Base-by-base conservation (phyloP, 1,140 invertebrate genomes). In the Uloborus diversus region DNA sequence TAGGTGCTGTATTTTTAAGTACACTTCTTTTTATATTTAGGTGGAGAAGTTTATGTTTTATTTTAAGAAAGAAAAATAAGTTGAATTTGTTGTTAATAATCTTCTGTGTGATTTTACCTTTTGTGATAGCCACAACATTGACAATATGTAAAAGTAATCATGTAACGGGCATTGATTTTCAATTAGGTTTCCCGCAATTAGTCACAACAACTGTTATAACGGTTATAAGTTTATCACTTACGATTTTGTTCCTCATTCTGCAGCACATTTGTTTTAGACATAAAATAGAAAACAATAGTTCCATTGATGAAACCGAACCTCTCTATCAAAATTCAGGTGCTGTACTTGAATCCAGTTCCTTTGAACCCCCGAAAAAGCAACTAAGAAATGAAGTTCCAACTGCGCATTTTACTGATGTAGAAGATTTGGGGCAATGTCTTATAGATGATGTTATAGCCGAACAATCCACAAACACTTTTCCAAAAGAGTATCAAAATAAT, bases 1-100 rank as follows among this genome's bases (percentile, higher is more conserved):
- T 96, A 32, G 96, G 94, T 92, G 94, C 94, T 0, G 91, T 92
- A 17, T 90, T 94, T 69, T 88, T 97, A 61, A 93, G 95, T 20
- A 87, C 94, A 25, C 91, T 91, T 4, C 85, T 98, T 17, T 90
- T 96, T 51, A 92, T 96, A 84, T 87, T 97, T 30, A 92, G 95
- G 85, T 93, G 91, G 70, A 90, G 93, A 56, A 94, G 94, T 81
- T 88, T 94, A 1, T 93, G 92, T 84, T 95, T 92, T 86, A 91
- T 95, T 28, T 85, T 94, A 13, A 51, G 73, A 59, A 68, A 78
- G 17, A 71, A 79, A 17, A 73, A 78, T 11, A 17, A 53, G 2
- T 59, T 83, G 14, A 65, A 68, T 47, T 25, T 7, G 3, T 23
- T 69, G 7, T 68, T 65, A 37, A 70, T 70, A 51, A 11, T 73